Conservation (phyloP, 2,797 vertebrate species). For the Thalassophryne amazonica region DNA sequence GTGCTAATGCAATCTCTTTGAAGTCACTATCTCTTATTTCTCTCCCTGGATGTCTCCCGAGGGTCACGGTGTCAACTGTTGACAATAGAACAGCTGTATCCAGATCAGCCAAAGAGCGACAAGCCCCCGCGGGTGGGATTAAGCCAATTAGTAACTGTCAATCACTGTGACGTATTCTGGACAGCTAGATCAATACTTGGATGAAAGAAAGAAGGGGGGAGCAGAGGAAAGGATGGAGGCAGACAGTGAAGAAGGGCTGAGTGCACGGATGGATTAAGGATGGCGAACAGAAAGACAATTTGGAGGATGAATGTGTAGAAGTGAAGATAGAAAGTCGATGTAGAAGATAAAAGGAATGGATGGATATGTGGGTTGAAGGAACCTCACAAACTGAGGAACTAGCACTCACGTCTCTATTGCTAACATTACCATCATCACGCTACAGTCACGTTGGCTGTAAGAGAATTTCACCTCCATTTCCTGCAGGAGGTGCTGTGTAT, state of each 20-base stretch:
- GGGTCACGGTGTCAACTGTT: constrained; percentile 61
- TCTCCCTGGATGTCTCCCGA: constrained; percentile 4
- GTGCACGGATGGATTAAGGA: background rate
- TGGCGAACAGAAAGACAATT: background rate
- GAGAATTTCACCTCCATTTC: too few relatives aligned
- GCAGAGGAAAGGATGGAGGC: background rate
- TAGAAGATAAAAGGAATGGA: background rate
- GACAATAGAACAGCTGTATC: constrained; percentile 75
- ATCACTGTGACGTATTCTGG: constrained; percentile 58
- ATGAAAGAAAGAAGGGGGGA: constrained; percentile 18
- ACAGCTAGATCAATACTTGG: constrained; percentile 60
- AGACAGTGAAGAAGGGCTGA: background rate
- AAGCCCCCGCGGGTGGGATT: constrained; percentile 55
- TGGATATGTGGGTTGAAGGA: background rate
- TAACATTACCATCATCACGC: too few relatives aligned
- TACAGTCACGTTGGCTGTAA: too few relatives aligned
- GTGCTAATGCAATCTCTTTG: background rate
- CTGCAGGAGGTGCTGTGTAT: too few relatives aligned
- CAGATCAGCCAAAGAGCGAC: constrained; percentile 55
- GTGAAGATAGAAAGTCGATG: background rate
- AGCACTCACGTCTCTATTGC: too few relatives aligned
- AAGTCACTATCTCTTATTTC: constrained; percentile 4
- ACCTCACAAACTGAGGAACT: background rate
- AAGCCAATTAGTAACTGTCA: constrained; percentile 73
- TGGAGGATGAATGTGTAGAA: too few relatives aligned